Conservation (phyloP, 2,113 vertebrate genomes). For the Carassius carassius region DNA sequence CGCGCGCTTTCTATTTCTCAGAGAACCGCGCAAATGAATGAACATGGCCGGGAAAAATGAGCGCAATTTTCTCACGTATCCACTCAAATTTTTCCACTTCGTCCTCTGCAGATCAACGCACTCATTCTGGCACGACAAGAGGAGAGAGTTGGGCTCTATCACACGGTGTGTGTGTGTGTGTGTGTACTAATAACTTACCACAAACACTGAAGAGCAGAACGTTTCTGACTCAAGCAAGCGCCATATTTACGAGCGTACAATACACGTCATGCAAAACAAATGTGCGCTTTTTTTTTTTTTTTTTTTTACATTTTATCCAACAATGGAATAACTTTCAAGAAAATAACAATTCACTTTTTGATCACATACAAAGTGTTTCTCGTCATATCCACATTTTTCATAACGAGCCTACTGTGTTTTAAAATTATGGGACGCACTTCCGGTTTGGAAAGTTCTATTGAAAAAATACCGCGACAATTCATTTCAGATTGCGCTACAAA, state of each 20-base stretch:
- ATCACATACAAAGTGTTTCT: background rate
- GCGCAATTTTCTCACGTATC: conserved; percentile 68
- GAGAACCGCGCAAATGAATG: conserved; percentile 72
- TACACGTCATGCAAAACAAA: background rate
- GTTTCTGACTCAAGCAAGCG: background rate
- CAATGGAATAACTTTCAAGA: background rate
- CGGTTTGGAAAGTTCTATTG: too few species aligned
- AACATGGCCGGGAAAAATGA: conserved; percentile 69
- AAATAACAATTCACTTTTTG: background rate
- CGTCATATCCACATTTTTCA: background rate
- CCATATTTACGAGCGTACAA: background rate
- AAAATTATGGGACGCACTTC: too few species aligned
- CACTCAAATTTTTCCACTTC: conserved; percentile 55
- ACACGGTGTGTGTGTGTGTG: background rate
- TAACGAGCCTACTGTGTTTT: too few species aligned
- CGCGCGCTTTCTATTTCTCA: conserved; percentile 71
- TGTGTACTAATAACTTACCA: background rate
- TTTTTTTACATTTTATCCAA: background rate
- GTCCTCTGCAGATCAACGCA: conserved; percentile 39
- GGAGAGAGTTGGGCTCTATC: conserved; percentile 40
- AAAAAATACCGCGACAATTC: too few species aligned
- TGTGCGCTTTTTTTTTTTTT: too few species aligned
- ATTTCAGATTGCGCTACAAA: too few species aligned
- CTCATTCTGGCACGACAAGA: conserved; percentile 29
- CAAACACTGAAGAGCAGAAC: background rate